phyloP scores from a whole-genome alignment of 2,113 vertebrate genomes.

The Coptodon bakossiorum region DNA sequence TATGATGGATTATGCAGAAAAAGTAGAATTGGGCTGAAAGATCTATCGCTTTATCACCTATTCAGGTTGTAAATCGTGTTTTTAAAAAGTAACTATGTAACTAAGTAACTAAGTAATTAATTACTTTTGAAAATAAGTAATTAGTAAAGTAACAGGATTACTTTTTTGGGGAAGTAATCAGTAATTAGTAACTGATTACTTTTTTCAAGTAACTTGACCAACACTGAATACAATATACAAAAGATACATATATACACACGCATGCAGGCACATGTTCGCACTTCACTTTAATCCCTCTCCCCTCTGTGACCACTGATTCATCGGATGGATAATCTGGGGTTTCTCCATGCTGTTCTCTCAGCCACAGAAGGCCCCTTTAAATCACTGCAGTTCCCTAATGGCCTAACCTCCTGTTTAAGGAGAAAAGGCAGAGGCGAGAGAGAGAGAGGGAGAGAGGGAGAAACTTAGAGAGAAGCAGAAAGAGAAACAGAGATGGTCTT shows the following conservation, averaged over 20 bases:
- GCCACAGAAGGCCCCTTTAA: slow-evolving; percentile 51
- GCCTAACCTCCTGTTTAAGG: slow-evolving; percentile 26
- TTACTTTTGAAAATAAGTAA: no score
- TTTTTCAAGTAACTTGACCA: no score
- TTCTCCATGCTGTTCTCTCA: slow-evolving; percentile 34
- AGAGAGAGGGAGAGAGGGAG: not conserved
- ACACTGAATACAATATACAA: not conserved
- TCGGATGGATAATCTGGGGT: slow-evolving; percentile 41
- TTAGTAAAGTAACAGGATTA: no score
- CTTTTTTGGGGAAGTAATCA: no score
- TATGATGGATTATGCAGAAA: no score
- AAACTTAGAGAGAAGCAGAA: not conserved
- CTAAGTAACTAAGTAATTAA: no score
- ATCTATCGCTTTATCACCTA: no score
- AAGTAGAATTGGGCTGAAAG: no score
- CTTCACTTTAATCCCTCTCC: slow-evolving; percentile 17
- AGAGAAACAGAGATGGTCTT: slow-evolving; percentile 26
- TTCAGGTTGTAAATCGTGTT: no score
- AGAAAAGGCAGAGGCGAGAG: not conserved
- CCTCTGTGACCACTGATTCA: slow-evolving; percentile 36
- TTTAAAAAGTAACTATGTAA: no score
- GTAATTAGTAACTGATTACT: no score
- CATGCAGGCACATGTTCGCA: not conserved
- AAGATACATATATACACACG: not conserved
- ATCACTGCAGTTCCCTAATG: slow-evolving; percentile 55